Conservation (phyloP, 2,113 vertebrate genomes). For the Phainopepla nitens region DNA sequence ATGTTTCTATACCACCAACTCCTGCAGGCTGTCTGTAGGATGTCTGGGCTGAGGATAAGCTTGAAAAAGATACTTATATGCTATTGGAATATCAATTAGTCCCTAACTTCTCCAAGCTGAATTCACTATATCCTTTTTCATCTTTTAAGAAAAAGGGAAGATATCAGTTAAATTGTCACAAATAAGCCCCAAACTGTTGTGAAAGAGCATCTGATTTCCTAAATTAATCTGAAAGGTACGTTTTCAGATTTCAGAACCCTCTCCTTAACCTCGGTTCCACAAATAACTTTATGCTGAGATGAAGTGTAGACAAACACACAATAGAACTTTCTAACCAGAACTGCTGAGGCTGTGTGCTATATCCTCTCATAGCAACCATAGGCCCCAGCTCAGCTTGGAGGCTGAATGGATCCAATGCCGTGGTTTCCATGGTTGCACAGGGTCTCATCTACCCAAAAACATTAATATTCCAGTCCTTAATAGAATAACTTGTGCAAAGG, state of each 20-base stretch:
- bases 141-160: conserved; percentile 9
- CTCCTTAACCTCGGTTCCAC: background rate
- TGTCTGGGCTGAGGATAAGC: background rate
- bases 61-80: background rate
- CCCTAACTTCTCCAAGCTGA: background rate
- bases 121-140: background rate
- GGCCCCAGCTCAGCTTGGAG: conserved; percentile 39
- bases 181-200: background rate
- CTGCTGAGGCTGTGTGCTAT: conserved; percentile 41
- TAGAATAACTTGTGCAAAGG: background rate
- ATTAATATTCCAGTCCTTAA: conserved; percentile 35
- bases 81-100: conserved; percentile 21
- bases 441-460: background rate
- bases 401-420: conserved; percentile 13
- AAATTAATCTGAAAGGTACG: background rate
- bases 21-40: background rate
- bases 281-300: conserved; percentile 27
- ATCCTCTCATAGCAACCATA: conserved; percentile 55
- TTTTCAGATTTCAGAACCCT: conserved; percentile 6
- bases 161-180: background rate
- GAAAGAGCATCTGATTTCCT: background rate
- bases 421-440: conserved; percentile 62
- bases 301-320: conserved; percentile 45
- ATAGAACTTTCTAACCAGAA: conserved; percentile 33
- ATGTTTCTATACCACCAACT: background rate